phyloP scores from a whole-genome alignment of 2,888 invertebrate genomes.

The Miltochrista miniata region DNA sequence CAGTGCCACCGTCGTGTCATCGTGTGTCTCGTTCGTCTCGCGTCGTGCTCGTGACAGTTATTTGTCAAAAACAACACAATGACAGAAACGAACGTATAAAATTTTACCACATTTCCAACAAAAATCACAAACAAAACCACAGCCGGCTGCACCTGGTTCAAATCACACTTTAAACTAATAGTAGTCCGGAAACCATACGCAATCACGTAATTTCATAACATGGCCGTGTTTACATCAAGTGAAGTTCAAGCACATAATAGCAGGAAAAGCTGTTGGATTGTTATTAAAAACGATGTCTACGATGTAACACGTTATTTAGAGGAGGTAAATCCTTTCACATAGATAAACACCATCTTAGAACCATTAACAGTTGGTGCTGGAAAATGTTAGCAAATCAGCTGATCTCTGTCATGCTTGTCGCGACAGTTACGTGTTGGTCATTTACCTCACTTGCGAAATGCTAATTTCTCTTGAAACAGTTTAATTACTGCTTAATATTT shows the following conservation, averaged over 20 bases:
- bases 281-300: conserved; percentile 91
- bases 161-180: conserved; percentile 19
- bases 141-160: conserved; percentile 1
- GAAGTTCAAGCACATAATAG: conserved; percentile 88
- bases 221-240: conserved; percentile 70
- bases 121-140: not conserved
- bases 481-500: too few relatives aligned
- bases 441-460: too few relatives aligned
- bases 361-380: too few relatives aligned
- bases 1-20: too few relatives aligned
- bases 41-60: too few relatives aligned
- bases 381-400: too few relatives aligned
- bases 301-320: conserved; percentile 90
- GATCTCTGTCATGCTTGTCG: too few relatives aligned
- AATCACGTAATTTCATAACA: conserved; percentile 21
- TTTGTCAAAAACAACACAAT: not conserved
- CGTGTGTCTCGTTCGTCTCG: too few relatives aligned
- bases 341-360: too few relatives aligned
- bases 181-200: not conserved
- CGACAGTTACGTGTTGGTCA: too few relatives aligned
- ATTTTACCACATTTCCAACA: conserved; percentile 1
- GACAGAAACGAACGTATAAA: conserved; percentile 4
- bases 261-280: conserved; percentile 83
- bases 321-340: conserved; percentile 82
- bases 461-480: too few relatives aligned